phyloP scores from a whole-genome alignment of 2,888 invertebrate species.

The Axea sp. region DNA sequence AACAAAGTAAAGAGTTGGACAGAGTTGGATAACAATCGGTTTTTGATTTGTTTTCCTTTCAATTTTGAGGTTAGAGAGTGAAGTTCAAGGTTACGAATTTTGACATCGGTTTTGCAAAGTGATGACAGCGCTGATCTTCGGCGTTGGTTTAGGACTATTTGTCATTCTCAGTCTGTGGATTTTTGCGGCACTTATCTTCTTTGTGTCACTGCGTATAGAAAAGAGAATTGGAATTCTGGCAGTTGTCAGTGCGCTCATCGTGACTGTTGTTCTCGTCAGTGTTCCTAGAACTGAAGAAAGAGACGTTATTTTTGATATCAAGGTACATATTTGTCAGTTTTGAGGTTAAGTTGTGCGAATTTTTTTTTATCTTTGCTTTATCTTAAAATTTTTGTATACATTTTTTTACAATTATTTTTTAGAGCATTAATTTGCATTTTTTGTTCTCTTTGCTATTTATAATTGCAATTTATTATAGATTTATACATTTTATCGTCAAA shows the following conservation, averaged over 20 bases:
- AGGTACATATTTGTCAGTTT: constrained; percentile 79
- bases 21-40: too few relatives aligned
- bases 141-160: constrained; percentile 85
- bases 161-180: constrained; percentile 84
- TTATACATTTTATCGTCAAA: too few relatives aligned
- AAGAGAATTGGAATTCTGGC: constrained; percentile 84
- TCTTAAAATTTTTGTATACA: too few relatives aligned
- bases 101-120: constrained; percentile 47
- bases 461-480: too few relatives aligned
- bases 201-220: constrained; percentile 84
- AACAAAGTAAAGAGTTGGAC: too few relatives aligned
- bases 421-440: too few relatives aligned
- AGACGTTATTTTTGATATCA: constrained; percentile 75
- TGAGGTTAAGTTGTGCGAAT: too few relatives aligned
- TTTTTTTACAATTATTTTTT: too few relatives aligned
- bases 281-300: constrained; percentile 82
- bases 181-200: constrained; percentile 83
- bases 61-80: too few relatives aligned
- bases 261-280: constrained; percentile 82
- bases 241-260: constrained; percentile 80
- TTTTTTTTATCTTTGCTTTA: too few relatives aligned
- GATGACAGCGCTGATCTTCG: constrained; percentile 78
- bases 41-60: too few relatives aligned
- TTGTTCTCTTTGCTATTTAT: too few relatives aligned
- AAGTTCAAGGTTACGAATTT: constrained; percentile 29